Evolutionary conservation across 2,888 invertebrate genomes (phyloP).

Genomic region (Rhamnusium bicolor): DNA sequence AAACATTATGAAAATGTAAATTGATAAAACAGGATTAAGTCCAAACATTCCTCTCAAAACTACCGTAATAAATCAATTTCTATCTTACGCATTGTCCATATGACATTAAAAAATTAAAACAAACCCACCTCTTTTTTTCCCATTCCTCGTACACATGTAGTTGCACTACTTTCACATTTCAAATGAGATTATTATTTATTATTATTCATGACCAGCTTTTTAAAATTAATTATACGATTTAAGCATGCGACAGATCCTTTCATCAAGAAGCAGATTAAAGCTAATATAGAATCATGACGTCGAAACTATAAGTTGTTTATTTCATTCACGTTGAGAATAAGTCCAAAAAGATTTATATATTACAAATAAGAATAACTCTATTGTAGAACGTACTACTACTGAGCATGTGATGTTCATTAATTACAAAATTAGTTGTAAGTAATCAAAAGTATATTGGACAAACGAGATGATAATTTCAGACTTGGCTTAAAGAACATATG

Average conservation of each 20-base stretch:
- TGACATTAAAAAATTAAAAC: not conserved
- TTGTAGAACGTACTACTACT: no score
- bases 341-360: not conserved
- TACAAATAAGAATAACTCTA: not conserved
- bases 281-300: not conserved
- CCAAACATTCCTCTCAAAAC: not conserved
- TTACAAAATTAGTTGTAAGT: no score
- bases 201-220: slow-evolving; percentile 16
- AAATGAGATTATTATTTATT: slow-evolving; percentile 24
- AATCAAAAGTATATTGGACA: no score
- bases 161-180: slow-evolving; percentile 27
- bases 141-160: not conserved
- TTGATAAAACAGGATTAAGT: not conserved
- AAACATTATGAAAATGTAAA: not conserved
- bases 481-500: no score
- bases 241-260: slow-evolving; percentile 14
- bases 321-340: not conserved
- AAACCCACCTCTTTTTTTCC: not conserved
- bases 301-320: not conserved
- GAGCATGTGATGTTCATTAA: no score
- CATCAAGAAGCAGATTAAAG: slow-evolving; percentile 7
- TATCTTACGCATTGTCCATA: not conserved
- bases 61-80: not conserved
- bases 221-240: slow-evolving; percentile 26
- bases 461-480: no score